phyloP scores from a whole-genome alignment of 2,113 vertebrate genomes.

The Melanotaenia duboulayi region DNA sequence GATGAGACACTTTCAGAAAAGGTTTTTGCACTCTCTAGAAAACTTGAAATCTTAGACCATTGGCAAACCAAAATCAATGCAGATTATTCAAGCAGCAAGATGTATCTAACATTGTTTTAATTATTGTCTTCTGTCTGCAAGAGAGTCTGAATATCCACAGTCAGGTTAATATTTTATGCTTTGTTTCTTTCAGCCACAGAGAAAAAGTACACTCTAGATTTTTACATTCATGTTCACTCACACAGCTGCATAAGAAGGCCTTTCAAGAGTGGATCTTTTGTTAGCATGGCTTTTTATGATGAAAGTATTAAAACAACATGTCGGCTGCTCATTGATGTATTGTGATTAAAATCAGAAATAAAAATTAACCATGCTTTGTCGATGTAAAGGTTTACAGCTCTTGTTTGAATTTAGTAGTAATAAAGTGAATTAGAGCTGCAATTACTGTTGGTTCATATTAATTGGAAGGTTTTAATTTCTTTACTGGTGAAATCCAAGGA shows the following conservation, averaged over 20 bases:
- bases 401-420: background rate
- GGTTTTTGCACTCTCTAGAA: too few species aligned
- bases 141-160: background rate
- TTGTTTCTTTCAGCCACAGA: too few species aligned
- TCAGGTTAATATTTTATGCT: too few species aligned
- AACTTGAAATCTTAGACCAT: too few species aligned
- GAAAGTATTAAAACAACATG: background rate
- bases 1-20: too few species aligned
- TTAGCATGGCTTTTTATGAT: background rate
- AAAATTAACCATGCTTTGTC: background rate
- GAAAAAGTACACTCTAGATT: too few species aligned
- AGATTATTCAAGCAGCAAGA: too few species aligned
- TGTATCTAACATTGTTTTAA: too few species aligned
- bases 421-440: background rate
- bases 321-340: conserved; percentile 17
- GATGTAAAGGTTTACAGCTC: background rate
- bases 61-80: too few species aligned
- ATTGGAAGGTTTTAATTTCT: too few species aligned
- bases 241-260: conserved; percentile 11
- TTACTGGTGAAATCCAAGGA: too few species aligned
- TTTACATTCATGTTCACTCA: background rate
- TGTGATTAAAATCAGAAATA: background rate
- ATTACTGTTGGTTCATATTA: background rate
- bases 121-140: background rate
- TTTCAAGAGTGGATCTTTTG: conserved; percentile 8